A percentile compares a stretch with the other conserved stretches of the same genome.
Conservation (phyloP, 2,888 invertebrate genomes). For the Drosophila peninsularis region DNA sequence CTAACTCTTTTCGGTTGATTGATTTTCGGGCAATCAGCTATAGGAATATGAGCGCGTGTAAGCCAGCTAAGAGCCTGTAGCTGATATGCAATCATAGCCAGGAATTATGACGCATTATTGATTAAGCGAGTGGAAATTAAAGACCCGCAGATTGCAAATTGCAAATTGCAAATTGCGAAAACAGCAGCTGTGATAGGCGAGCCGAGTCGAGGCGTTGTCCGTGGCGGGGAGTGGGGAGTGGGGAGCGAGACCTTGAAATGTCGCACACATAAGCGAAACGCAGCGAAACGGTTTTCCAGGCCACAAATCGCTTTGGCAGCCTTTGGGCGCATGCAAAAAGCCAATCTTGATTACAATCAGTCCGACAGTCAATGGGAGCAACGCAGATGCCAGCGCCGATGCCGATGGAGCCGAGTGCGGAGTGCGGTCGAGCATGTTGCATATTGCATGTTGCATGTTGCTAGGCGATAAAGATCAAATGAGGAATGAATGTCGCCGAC, state of each 20-base stretch:
- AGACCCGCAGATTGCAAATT: constrained; percentile 51
- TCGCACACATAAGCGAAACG: constrained; percentile 58
- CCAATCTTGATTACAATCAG: constrained; percentile 80
- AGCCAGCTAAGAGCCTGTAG: constrained; percentile 26
- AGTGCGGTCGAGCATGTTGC: constrained; percentile 14
- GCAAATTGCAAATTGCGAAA: constrained; percentile 25
- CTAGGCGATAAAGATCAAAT: constrained; percentile 79
- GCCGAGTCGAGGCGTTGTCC: constrained; percentile 19
- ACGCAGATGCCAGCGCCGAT: constrained; percentile 25
- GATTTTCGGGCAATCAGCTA: background rate
- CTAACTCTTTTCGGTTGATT: background rate
- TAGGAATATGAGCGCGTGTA: constrained; percentile 16
- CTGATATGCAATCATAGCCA: constrained; percentile 27
- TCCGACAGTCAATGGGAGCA: constrained; percentile 55
- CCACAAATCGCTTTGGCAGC: constrained; percentile 74
- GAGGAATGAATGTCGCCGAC: constrained; percentile 79
- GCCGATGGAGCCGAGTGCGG: background rate
- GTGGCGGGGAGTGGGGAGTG: background rate
- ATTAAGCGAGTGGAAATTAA: constrained; percentile 62
- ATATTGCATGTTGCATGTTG: constrained; percentile 70
- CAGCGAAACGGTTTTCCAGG: constrained; percentile 64
- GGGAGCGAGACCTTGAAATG: constrained; percentile 71
- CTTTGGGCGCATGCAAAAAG: constrained; percentile 69
- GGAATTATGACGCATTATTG: constrained; percentile 55
- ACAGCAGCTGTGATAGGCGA: constrained; percentile 24